Base-by-base conservation (phyloP, 2,113 vertebrate genomes). In the Archocentrus centrarchus region DNA sequence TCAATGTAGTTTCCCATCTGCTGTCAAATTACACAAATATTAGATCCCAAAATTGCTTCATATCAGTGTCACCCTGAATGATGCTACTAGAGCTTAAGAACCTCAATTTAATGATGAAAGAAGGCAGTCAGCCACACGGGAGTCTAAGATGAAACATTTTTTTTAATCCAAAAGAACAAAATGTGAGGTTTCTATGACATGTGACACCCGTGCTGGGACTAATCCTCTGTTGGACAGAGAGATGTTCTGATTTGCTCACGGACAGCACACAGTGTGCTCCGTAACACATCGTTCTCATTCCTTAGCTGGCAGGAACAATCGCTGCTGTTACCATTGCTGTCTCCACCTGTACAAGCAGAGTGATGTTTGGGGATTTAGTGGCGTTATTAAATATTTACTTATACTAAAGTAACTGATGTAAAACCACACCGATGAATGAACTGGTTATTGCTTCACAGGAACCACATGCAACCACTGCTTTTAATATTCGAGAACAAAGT, bases 231-330 rank as follows among this genome's bases (percentile, higher is more conserved):
- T 81, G 87, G 57, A 75, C n/a, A 18, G 61, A 61, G 18, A 75
- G 22, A 66, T 2, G 17, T 27, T 58, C 30, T 41, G 50, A 82
- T 82, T 78, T 7, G 5, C 11, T 85, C 70, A 66, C 39, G 9
- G 50, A 14, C 47, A 62, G 78, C 11, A 81, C 83, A 81, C 80
- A 8, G 14, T 77, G 73, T 83, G 9, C 81, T 86, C 20, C 55
- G 15, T 24, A 61, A 79, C 79, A 82, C 62, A 80, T 86, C 9
- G 47, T 77, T 81, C 30, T 80, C 75, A 64, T 84, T 84, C 81
- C 83, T 87, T 85, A 60, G 82, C 82, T 89, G 85, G 83, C 83
- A 68, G 82, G 24, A 59, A 81, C 32, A 77, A 63, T 39, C 18
- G 41, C 47, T 37, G 32, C 32, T 75, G 22, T 27, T 70, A 75